Evolutionary conservation across 2,797 vertebrate species (phyloP).

Genomic region (Pempheris klunzingeri): DNA sequence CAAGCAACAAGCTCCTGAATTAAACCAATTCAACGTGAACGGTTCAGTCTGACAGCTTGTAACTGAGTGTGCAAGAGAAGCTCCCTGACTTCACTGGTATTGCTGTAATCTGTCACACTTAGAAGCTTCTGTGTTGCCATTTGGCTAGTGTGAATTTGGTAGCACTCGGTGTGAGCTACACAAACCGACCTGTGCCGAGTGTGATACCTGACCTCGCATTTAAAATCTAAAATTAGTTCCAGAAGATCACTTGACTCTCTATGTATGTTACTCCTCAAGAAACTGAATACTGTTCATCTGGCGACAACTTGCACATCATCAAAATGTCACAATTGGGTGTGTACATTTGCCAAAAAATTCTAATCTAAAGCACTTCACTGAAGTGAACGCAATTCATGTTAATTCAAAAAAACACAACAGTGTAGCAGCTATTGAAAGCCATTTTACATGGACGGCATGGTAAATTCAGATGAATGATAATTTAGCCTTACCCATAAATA

Average conservation of each 20-base stretch:
- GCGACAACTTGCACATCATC: constrained; percentile 4
- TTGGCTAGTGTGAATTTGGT: constrained; percentile 68
- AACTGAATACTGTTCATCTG: constrained; percentile 35
- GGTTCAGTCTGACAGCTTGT: constrained; percentile 62
- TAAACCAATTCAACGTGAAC: constrained; percentile 49
- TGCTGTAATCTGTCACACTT: constrained; percentile 74
- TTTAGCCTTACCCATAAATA: constrained; percentile 48
- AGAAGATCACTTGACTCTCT: constrained; percentile 21
- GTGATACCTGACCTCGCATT: constrained; percentile 63
- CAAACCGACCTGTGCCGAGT: constrained; percentile 42
- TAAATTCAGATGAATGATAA: constrained; percentile 24
- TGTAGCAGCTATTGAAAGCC: constrained; percentile 6
- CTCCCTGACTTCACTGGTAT: constrained; percentile 71
- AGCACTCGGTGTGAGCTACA: constrained; percentile 49
- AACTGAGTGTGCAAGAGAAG: constrained; percentile 64
- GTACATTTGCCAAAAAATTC: background rate
- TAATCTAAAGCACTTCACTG: background rate
- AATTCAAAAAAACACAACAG: constrained; percentile 8
- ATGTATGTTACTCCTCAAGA: constrained; percentile 20
- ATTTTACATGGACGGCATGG: constrained; percentile 18
- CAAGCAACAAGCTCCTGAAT: constrained; percentile 50
- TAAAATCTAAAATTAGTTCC: constrained; percentile 70
- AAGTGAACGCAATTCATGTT: constrained; percentile 17
- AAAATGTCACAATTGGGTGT: constrained; percentile 18
- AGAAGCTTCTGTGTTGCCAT: constrained; percentile 60